A percentile compares a stretch with the other conserved stretches of the same genome.
phyloP scores from a whole-genome alignment of 2,113 vertebrate genomes.

The Casuarius casuarius region DNA sequence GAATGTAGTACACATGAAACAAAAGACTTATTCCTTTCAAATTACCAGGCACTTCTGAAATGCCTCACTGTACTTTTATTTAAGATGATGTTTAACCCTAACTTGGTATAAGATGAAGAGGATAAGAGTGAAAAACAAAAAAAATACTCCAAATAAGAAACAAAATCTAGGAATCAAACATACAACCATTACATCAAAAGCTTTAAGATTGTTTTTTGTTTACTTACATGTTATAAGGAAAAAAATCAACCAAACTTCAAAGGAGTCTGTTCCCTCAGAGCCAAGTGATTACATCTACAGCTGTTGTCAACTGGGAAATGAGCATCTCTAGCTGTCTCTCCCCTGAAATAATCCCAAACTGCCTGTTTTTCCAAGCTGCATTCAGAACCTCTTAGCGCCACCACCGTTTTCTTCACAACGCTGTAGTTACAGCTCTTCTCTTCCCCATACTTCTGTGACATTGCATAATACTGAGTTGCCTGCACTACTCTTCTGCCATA shows the following conservation, averaged over 20 bases:
- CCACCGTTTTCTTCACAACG: constrained; percentile 43
- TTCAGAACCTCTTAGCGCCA: constrained; percentile 62
- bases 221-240: constrained; percentile 71
- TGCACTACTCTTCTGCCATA: background rate
- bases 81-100: background rate
- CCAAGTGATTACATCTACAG: background rate
- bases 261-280: constrained; percentile 43
- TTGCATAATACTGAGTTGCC: constrained; percentile 13
- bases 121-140: background rate
- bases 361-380: constrained; percentile 63
- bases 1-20: background rate
- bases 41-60: constrained; percentile 3
- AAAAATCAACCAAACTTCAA: constrained; percentile 55
- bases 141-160: background rate
- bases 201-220: background rate
- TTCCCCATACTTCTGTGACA: constrained; percentile 33
- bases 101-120: background rate
- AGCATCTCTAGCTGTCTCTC: constrained; percentile 13
- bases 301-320: constrained; percentile 37
- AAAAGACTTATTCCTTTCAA: background rate
- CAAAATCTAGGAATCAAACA: constrained; percentile 6
- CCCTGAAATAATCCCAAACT: constrained; percentile 60
- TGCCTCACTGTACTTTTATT: background rate
- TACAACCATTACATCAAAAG: background rate
- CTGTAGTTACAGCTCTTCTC: constrained; percentile 25